Percentiles rank a stretch among this genome's conserved stretches.
These are phyloP conservation scores for Paramormyrops hopkinsi DNA, from an alignment of 2,797 vertebrate species.

Conservation along the genomic window DNA sequence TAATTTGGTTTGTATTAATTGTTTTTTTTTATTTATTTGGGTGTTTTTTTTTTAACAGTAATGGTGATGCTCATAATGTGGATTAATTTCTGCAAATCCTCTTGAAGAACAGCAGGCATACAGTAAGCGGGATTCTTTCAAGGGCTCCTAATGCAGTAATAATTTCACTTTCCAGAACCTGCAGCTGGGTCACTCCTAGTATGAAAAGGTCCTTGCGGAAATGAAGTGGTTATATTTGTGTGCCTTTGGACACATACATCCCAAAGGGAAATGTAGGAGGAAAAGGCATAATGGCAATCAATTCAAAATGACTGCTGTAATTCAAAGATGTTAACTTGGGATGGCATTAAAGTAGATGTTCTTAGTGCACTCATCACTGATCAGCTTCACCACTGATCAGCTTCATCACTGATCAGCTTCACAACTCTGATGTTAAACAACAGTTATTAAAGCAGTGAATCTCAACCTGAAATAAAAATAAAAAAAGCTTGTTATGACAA, in stretches of 20 bases:
- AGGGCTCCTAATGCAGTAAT: background rate
- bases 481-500: background rate
- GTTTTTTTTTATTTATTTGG: background rate
- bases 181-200: background rate
- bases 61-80: background rate
- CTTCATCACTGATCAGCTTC: background rate
- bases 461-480: slow-evolving; percentile 8
- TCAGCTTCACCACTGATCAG: background rate
- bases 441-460: slow-evolving; percentile 6
- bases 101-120: background rate
- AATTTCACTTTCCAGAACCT: background rate
- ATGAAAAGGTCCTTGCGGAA: background rate
- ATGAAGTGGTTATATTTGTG: background rate
- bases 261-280: background rate
- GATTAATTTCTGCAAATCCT: background rate
- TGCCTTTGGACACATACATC: background rate
- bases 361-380: background rate
- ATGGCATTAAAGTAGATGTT: background rate
- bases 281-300: background rate
- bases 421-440: background rate
- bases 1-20: background rate
- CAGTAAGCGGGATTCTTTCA: background rate
- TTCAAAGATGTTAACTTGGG: background rate
- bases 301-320: background rate
- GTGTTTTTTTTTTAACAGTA: background rate